Conservation (phyloP, 2,113 vertebrate species). For the Laticauda colubrina region DNA sequence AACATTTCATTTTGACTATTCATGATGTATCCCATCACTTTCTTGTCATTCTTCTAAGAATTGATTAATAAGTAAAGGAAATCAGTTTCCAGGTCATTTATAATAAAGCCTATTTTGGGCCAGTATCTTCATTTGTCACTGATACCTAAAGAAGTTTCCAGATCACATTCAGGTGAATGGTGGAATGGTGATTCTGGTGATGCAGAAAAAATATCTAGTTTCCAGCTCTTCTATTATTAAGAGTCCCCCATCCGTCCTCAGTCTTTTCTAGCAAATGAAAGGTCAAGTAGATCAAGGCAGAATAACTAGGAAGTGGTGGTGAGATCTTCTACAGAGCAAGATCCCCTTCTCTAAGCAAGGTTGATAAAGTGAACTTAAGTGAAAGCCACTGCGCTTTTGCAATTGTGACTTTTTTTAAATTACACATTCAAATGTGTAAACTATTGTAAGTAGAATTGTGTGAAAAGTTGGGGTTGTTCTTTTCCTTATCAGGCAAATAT, state of each 20-base stretch:
- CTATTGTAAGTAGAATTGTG: not conserved
- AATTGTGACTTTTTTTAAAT: not conserved
- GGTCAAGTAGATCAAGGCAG: not conserved
- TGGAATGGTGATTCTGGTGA: not conserved
- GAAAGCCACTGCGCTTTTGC: not conserved
- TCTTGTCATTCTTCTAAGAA: not conserved
- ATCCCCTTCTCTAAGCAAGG: not conserved
- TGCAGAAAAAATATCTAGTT: constrained; percentile 4
- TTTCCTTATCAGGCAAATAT: not conserved
- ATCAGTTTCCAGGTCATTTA: not conserved
- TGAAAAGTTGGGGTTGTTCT: not conserved
- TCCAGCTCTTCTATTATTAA: not conserved
- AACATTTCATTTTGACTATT: not conserved
- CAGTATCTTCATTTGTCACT: not conserved
- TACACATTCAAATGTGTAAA: not conserved
- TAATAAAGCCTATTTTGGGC: constrained; percentile 1
- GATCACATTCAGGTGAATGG: not conserved
- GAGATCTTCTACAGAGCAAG: not conserved
- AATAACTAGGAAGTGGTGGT: not conserved
- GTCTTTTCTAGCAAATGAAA: not conserved
- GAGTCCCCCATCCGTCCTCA: not conserved
- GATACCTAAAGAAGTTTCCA: not conserved
- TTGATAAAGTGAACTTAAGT: not conserved
- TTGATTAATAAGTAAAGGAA: not conserved
- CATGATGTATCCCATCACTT: not conserved